phyloP scores from a whole-genome alignment of 2,113 vertebrate genomes.

The Toxotes chatareus region DNA sequence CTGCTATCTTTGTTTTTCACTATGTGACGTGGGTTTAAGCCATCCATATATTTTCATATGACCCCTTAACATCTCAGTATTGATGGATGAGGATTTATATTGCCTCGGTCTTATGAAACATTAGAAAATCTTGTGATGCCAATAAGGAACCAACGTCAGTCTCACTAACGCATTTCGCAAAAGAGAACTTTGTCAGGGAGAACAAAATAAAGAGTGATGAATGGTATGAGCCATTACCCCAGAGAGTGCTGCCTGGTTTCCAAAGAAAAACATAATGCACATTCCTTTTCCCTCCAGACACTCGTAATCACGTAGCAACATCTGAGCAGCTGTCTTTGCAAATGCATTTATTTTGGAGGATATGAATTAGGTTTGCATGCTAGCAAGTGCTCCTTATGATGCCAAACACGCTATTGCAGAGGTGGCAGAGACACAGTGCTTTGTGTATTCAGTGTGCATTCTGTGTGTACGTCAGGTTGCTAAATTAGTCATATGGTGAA shows the following conservation, averaged over 20 bases:
- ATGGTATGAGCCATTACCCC: constrained; percentile 54
- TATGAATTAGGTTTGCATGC: constrained; percentile 19
- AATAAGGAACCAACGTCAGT: constrained; percentile 62
- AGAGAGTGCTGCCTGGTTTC: constrained; percentile 58
- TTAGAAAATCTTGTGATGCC: constrained; percentile 42
- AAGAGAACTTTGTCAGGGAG: constrained; percentile 43
- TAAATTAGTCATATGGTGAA: neutral
- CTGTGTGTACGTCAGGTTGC: too few relatives aligned
- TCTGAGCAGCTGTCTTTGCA: constrained; percentile 50
- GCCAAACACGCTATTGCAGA: neutral
- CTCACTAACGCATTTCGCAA: constrained; percentile 53
- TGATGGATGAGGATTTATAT: constrained; percentile 35
- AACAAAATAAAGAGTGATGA: constrained; percentile 43
- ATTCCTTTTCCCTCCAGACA: constrained; percentile 51
- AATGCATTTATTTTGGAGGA: constrained; percentile 42
- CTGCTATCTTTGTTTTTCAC: neutral
- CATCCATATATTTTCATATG: constrained; percentile 9
- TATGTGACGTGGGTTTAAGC: neutral
- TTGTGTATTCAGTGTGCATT: neutral
- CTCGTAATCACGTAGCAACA: constrained; percentile 54
- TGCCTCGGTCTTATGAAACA: constrained; percentile 49
- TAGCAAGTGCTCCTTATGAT: neutral
- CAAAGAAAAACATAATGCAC: constrained; percentile 48
- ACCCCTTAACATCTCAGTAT: constrained; percentile 13
- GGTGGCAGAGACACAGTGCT: neutral